Percentiles rank a stretch among this genome's conserved stretches.
phyloP scores from a whole-genome alignment of 2,888 invertebrate genomes.

The Xestia ashworthii region DNA sequence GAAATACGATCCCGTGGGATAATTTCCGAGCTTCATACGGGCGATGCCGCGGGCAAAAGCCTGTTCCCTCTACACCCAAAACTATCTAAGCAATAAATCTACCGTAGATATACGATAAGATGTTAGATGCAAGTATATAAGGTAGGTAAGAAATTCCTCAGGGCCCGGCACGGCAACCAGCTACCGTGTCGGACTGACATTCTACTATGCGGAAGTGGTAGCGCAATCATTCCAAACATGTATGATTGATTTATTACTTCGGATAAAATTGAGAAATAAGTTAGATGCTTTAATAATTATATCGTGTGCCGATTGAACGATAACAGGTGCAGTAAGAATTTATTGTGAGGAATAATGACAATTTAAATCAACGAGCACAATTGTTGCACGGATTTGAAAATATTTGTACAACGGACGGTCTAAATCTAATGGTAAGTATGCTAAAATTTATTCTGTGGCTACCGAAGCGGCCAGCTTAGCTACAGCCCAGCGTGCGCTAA shows the following conservation, averaged over 20 bases:
- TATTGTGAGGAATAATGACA: neutral
- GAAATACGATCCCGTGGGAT: neutral
- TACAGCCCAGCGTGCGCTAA: neutral
- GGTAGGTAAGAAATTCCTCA: conserved; percentile 53
- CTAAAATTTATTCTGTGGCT: neutral
- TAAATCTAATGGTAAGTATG: neutral
- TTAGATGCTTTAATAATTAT: neutral
- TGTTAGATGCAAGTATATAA: conserved; percentile 31
- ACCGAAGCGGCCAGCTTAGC: neutral
- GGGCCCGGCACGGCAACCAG: conserved; percentile 43
- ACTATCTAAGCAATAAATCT: conserved; percentile 49
- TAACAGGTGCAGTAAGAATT: conserved; percentile 7
- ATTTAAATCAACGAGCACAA: neutral
- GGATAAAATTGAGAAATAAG: conserved; percentile 54
- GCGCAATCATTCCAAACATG: conserved; percentile 44
- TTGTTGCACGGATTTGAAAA: neutral
- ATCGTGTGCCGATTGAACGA: conserved; percentile 10
- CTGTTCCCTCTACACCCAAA: conserved; percentile 16
- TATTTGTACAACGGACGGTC: neutral
- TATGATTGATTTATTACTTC: conserved; percentile 50
- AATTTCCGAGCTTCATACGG: neutral
- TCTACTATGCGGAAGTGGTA: conserved; percentile 50
- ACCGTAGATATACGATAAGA: conserved; percentile 30
- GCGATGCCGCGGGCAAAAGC: neutral
- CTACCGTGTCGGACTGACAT: conserved; percentile 58